Percentiles rank a stretch among this genome's conserved stretches.
phyloP scores from a whole-genome alignment of 2,888 invertebrate genomes.

The Cataglyphis livida region DNA sequence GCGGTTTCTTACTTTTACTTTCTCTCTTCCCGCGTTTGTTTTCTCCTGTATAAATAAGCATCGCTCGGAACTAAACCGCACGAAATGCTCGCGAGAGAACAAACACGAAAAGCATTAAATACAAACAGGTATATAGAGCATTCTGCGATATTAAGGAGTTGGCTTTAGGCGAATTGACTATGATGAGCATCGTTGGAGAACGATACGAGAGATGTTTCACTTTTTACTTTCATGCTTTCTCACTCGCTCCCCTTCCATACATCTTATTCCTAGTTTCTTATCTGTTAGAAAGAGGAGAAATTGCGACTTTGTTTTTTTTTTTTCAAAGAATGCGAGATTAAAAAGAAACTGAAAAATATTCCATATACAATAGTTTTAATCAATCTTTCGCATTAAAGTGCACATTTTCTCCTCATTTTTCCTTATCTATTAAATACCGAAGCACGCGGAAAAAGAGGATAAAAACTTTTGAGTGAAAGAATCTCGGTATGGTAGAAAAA shows the following conservation, averaged over 20 bases:
- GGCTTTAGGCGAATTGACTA: neutral
- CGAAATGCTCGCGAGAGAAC: conserved; percentile 17
- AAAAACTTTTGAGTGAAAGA: conserved; percentile 11
- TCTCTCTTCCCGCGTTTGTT: conserved; percentile 15
- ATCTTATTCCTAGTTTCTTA: neutral
- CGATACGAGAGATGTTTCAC: conserved; percentile 16
- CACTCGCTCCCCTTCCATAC: neutral
- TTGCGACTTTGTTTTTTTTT: neutral
- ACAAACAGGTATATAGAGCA: conserved; percentile 4
- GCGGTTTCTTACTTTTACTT: conserved; percentile 40
- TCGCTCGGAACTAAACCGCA: conserved; percentile 4
- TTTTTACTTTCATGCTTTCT: neutral
- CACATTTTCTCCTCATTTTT: neutral
- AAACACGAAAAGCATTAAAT: conserved; percentile 16
- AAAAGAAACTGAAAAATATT: neutral
- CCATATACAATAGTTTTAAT: conserved; percentile 14
- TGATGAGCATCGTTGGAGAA: conserved; percentile 2
- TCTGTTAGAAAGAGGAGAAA: neutral
- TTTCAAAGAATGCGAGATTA: neutral
- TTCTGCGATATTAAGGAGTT: conserved; percentile 1
- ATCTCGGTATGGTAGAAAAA: conserved; percentile 11
- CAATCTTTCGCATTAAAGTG: conserved; percentile 30
- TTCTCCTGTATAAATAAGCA: conserved; percentile 22
- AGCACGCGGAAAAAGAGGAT: neutral
- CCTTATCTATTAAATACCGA: conserved; percentile 27